Evolutionary conservation across 2,797 vertebrate species (phyloP).

Genomic region (Psittacula derbiana): DNA sequence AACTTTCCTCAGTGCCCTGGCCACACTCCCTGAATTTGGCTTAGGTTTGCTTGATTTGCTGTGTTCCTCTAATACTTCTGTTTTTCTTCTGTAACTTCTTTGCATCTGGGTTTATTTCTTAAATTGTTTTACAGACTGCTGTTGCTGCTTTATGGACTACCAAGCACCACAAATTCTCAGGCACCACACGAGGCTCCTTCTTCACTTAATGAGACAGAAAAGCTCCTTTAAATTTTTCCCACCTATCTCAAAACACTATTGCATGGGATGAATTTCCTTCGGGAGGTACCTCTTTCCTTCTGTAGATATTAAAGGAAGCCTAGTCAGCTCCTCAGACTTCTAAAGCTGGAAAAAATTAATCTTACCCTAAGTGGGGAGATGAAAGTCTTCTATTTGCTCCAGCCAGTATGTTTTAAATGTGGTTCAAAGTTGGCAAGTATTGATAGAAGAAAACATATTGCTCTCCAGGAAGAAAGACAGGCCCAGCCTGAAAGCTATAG

Average conservation of each 20-base stretch:
- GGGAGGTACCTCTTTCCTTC: background rate
- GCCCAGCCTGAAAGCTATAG: background rate
- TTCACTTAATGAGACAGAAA: background rate
- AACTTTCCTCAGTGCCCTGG: background rate
- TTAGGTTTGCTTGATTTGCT: background rate
- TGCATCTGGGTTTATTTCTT: background rate
- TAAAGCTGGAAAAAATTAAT: constrained; percentile 48
- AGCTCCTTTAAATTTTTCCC: background rate
- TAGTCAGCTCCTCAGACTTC: background rate
- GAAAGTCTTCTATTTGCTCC: background rate
- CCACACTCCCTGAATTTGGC: background rate
- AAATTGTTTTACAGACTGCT: background rate
- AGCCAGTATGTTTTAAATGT: constrained; percentile 28
- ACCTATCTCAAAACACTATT: background rate
- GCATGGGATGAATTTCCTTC: background rate
- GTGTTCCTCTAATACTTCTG: background rate
- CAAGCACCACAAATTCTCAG: background rate
- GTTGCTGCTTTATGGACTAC: background rate
- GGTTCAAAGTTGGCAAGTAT: constrained; percentile 17
- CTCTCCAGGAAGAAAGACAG: background rate
- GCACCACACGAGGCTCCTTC: background rate
- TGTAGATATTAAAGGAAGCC: background rate
- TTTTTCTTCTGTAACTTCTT: background rate
- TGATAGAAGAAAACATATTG: constrained; percentile 11
- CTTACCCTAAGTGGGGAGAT: background rate